A percentile compares a stretch with the other conserved stretches of the same genome.
Evolutionary conservation across 2,113 vertebrate species (phyloP).

Genomic region (Boleophthalmus pectinirostris): DNA sequence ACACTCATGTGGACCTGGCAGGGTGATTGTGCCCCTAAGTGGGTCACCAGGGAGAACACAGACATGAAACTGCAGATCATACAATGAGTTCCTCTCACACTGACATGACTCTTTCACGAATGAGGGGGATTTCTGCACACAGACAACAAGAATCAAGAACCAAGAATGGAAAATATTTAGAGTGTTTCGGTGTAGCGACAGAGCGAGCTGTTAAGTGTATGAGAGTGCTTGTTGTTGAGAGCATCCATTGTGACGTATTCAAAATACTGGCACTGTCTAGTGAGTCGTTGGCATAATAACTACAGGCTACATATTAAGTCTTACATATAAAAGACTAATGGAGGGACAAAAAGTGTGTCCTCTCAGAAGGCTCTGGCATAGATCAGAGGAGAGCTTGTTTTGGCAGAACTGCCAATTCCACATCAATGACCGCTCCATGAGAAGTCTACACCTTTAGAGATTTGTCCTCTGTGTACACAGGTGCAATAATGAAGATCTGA

Average conservation of each 20-base stretch:
- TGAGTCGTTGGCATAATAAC: slow-evolving; percentile 31
- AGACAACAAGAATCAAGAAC: slow-evolving; percentile 40
- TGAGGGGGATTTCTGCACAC: slow-evolving; percentile 37
- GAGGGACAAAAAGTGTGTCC: slow-evolving; percentile 36
- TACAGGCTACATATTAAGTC: slow-evolving; percentile 17
- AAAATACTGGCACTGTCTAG: slow-evolving; percentile 48
- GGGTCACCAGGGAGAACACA: slow-evolving; percentile 69
- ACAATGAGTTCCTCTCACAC: slow-evolving; percentile 22
- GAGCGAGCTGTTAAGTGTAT: slow-evolving; percentile 33
- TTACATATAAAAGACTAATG: slow-evolving; percentile 45
- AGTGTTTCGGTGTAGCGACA: slow-evolving; percentile 37
- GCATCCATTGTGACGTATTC: slow-evolving; percentile 50
- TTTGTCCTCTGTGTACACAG: slow-evolving; percentile 34
- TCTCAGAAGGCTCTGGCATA: slow-evolving; percentile 33
- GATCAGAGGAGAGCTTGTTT: slow-evolving; percentile 60
- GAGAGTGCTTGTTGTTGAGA: slow-evolving; percentile 42
- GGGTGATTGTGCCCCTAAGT: slow-evolving; percentile 64
- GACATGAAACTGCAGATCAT: slow-evolving; percentile 58
- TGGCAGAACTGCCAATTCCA: slow-evolving; percentile 64
- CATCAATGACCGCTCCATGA: slow-evolving; percentile 49
- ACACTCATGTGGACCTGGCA: slow-evolving; percentile 31
- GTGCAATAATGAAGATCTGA: slow-evolving; percentile 14
- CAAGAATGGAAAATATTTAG: slow-evolving; percentile 25
- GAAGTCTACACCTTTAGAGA: slow-evolving; percentile 28
- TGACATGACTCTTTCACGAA: slow-evolving; percentile 20